Evolutionary conservation across 2,888 invertebrate species (phyloP), one percentile per base, ranked within the genome.

Genomic region (Calameuta filiformis): DNA sequence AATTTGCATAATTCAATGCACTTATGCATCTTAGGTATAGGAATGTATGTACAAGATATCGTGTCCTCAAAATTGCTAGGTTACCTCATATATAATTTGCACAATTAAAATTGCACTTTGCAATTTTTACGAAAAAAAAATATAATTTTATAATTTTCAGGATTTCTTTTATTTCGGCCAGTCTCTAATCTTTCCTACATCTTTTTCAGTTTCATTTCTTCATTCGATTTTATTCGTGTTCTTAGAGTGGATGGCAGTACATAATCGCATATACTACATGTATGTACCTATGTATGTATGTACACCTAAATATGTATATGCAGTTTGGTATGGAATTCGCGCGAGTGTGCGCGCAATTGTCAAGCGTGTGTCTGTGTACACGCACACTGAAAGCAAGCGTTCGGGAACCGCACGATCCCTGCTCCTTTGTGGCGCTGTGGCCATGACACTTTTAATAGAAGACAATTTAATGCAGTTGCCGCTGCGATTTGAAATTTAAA

Each of bases 371-470:
- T 34, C 30, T 30, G 71, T 31, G 73, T n/a, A 9, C 35, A n/a
- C 33, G 71, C 71, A 23, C 71, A 71, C 34, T 31, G 33, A 3
- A 15, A 34, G 71, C 71, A 3, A 35, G 73, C 73, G 75, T 69
- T 77, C 76, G 71, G 71, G 71, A 71, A 15, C 71, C 71, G 33
- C 71, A 34, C 71, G 71, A 76, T 69, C 68, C 69, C 77, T 69
- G 73, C 80, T 74, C 75, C 76, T 76, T 68, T 40, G 37, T 34
- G 79, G 76, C 75, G 81, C 78, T 78, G 81, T 86, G 90, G 87
- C 90, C 90, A 88, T 90, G 90, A 91, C 90, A 90, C 90, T 90
- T 90, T 89, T 89, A 91, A 90, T 90, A 88, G 88, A 87, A 89
- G 90, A 90, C 89, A 89, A 90, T 90, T 90, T 85, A 85, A 88